Conservation (phyloP, 2,797 vertebrate species). For the Discoglossus pictus region DNA sequence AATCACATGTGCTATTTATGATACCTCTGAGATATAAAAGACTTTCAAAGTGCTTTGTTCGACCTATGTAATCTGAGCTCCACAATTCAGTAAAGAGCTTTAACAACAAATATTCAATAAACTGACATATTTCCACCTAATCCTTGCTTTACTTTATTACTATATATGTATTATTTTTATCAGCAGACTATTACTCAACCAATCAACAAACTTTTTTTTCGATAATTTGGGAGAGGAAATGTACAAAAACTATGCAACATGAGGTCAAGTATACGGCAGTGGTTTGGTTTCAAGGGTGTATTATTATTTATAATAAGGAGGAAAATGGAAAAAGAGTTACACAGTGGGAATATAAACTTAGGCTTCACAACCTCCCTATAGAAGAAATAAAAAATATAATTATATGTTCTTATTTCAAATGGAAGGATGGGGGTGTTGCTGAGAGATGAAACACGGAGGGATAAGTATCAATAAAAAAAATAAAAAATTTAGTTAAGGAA, state of each 20-base stretch:
- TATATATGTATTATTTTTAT: constrained; percentile 10
- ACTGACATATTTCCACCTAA: constrained; percentile 17
- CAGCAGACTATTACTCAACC: constrained; percentile 28
- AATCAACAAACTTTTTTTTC: constrained; percentile 18
- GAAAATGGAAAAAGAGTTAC: neutral
- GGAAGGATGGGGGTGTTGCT: too few relatives aligned
- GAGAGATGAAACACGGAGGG: too few relatives aligned
- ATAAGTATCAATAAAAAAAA: too few relatives aligned
- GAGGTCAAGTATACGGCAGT: neutral
- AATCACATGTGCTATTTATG: constrained; percentile 52
- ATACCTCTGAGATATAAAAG: constrained; percentile 47
- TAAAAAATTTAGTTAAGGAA: too few relatives aligned
- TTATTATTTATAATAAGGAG: neutral
- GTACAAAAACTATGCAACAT: neutral
- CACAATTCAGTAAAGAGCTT: constrained; percentile 35
- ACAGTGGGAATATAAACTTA: neutral
- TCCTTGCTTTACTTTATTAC: constrained; percentile 36
- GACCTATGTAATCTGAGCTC: constrained; percentile 52
- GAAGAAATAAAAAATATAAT: too few relatives aligned
- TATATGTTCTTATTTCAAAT: too few relatives aligned
- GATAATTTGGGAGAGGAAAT: constrained; percentile 12
- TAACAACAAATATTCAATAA: constrained; percentile 36
- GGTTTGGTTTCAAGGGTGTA: neutral
- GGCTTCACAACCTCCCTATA: too few relatives aligned
- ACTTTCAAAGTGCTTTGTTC: constrained; percentile 50